phyloP scores from a whole-genome alignment of 2,797 vertebrate genomes.

The Carcharodon carcharias region DNA sequence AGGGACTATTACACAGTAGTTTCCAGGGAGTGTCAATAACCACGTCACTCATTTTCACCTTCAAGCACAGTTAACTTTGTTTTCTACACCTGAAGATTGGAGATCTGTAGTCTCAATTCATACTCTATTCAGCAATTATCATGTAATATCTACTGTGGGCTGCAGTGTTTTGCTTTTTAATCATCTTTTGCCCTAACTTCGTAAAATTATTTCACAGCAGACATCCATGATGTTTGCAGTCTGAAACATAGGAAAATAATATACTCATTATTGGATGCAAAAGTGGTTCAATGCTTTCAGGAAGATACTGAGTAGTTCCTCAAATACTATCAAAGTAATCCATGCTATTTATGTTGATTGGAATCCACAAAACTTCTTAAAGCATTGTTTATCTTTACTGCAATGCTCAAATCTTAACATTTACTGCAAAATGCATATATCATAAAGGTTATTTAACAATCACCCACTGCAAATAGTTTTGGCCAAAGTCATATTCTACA shows the following conservation, averaged over 20 bases:
- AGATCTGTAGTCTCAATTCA: neutral
- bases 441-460: neutral
- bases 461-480: neutral
- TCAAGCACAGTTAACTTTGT: neutral
- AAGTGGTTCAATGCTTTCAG: neutral
- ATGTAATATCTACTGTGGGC: neutral
- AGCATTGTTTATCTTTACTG: neutral
- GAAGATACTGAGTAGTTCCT: neutral
- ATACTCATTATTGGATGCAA: neutral
- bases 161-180: neutral
- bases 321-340: neutral
- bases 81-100: neutral
- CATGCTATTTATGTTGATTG: neutral
- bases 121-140: neutral
- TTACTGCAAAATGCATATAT: neutral
- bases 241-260: neutral
- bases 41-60: neutral
- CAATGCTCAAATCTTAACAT: neutral
- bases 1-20: neutral
- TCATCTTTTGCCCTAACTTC: neutral
- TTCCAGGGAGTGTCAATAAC: neutral
- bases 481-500: neutral
- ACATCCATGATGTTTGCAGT: neutral
- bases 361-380: neutral
- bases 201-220: neutral